Evolutionary conservation across 1,140 invertebrate genomes (phyloP).

Genomic region (Oncopodura yosiiana): DNA sequence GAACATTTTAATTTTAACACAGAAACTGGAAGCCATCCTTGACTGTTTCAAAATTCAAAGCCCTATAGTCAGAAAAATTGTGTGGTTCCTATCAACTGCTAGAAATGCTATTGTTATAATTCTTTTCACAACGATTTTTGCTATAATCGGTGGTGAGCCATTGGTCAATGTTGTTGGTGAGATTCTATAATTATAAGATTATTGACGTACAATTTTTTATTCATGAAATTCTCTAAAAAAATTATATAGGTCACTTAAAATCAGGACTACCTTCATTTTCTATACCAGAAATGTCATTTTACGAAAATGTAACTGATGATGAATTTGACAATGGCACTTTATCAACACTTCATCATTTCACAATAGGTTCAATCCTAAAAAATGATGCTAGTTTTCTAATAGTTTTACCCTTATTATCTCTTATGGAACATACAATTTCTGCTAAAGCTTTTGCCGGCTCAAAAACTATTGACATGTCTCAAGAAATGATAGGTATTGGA

Average conservation of each 20-base stretch:
- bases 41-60: too few species aligned
- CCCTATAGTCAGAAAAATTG: slow-evolving; percentile 35
- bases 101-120: slow-evolving; percentile 67
- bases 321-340: neutral
- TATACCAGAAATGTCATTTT: neutral
- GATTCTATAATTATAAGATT: too few species aligned
- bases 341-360: too few species aligned
- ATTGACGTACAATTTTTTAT: too few species aligned
- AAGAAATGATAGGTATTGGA: slow-evolving; percentile 44
- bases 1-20: too few species aligned
- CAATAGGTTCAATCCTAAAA: too few species aligned
- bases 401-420: slow-evolving; percentile 64
- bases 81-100: slow-evolving; percentile 67
- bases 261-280: neutral
- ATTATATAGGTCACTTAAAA: too few species aligned
- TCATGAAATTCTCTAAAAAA: too few species aligned
- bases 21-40: too few species aligned
- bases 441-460: slow-evolving; percentile 60
- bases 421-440: slow-evolving; percentile 67
- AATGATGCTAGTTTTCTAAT: slow-evolving; percentile 61
- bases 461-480: slow-evolving; percentile 22
- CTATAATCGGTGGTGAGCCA: slow-evolving; percentile 4
- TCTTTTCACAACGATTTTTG: slow-evolving; percentile 39
- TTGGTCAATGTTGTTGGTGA: neutral
- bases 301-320: neutral